A percentile compares a stretch with the other conserved stretches of the same genome.
Conservation (phyloP, 1,140 invertebrate species). For the Anastrepha obliqua region DNA sequence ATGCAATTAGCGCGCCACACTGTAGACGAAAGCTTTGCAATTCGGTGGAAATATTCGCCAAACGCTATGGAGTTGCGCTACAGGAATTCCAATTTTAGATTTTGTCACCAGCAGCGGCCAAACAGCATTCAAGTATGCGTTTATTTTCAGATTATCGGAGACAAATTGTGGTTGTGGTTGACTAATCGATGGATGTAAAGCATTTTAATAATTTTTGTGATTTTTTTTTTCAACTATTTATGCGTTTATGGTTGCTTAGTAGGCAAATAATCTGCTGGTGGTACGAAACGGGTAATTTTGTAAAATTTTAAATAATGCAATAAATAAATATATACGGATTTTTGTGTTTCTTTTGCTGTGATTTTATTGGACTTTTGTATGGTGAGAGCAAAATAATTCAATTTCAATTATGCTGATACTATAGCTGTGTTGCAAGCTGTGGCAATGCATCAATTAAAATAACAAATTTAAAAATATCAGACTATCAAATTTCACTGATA, state of each 20-base stretch:
- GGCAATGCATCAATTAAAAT: too few relatives aligned
- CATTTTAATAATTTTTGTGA: not conserved
- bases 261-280: not conserved
- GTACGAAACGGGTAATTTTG: not conserved
- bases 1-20: slow-evolving; percentile 1
- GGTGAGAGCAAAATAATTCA: too few relatives aligned
- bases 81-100: not conserved
- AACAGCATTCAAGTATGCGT: not conserved
- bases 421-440: too few relatives aligned
- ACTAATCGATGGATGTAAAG: not conserved
- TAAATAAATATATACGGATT: too few relatives aligned
- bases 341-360: too few relatives aligned
- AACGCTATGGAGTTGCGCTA: not conserved
- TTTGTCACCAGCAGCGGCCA: not conserved
- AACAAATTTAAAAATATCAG: too few relatives aligned
- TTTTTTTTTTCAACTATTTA: not conserved
- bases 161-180: not conserved
- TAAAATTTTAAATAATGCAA: too few relatives aligned
- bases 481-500: too few relatives aligned
- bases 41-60: not conserved
- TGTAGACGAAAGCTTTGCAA: not conserved
- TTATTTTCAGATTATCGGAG: not conserved
- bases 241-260: not conserved
- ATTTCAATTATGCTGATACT: too few relatives aligned
- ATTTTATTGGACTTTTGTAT: too few relatives aligned